Conservation (phyloP, 2,113 vertebrate species). For the Cebus imitator region DNA sequence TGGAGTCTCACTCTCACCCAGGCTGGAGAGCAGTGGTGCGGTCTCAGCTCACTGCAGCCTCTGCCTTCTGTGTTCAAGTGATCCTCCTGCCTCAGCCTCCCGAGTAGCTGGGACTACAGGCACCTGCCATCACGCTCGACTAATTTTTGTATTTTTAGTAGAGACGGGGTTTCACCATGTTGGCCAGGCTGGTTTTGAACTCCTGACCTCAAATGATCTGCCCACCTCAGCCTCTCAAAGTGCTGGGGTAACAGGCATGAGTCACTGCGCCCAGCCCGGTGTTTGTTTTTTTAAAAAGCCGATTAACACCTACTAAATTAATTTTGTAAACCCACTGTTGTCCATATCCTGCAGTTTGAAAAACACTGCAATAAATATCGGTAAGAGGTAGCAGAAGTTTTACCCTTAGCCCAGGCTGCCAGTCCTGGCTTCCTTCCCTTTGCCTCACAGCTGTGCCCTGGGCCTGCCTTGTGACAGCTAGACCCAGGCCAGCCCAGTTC, state of each 20-base stretch:
- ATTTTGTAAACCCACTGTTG: background rate
- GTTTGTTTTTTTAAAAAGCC: background rate
- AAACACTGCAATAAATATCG: background rate
- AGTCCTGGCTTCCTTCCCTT: background rate
- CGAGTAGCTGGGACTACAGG: background rate
- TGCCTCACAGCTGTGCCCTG: background rate
- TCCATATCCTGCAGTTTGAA: background rate
- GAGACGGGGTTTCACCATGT: background rate
- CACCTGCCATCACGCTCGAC: rapidly evolving
- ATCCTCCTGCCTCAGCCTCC: background rate
- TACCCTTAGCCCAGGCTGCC: background rate
- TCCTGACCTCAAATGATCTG: background rate
- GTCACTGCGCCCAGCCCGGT: background rate
- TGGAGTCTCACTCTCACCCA: background rate
- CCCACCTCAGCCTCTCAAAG: background rate
- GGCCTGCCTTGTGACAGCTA: background rate
- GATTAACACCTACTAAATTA: background rate
- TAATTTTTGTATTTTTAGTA: background rate
- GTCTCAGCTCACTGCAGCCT: background rate
- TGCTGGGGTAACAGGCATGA: background rate
- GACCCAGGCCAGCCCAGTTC: background rate
- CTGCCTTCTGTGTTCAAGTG: background rate
- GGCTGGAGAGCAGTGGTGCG: background rate
- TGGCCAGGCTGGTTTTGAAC: background rate
- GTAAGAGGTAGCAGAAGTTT: background rate